Evolutionary conservation across 2,113 vertebrate genomes (phyloP).

Genomic region (Pteropus alecto): DNA sequence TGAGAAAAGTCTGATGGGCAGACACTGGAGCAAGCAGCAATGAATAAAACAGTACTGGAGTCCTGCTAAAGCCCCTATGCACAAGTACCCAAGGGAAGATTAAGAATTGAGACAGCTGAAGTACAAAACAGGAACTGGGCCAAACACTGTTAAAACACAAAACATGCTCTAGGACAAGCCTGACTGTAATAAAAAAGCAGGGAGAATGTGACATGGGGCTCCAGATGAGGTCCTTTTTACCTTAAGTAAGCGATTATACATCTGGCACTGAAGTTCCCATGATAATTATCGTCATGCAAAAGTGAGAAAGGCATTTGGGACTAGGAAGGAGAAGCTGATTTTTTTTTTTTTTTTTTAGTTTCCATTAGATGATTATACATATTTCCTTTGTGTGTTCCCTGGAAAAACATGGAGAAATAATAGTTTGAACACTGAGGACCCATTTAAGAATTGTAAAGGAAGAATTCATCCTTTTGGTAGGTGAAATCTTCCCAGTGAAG

Average conservation of each 20-base stretch:
- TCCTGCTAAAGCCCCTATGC: accelerated
- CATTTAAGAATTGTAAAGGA: background rate
- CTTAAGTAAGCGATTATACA: background rate
- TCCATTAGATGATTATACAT: background rate
- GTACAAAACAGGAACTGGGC: background rate
- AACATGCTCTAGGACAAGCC: conserved; percentile 12
- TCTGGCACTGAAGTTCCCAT: background rate
- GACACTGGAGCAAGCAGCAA: too few species aligned
- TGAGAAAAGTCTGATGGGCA: background rate
- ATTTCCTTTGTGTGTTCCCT: background rate
- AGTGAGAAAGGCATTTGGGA: background rate
- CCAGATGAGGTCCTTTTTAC: background rate
- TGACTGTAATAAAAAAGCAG: background rate
- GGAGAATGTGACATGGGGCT: background rate
- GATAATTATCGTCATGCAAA: background rate
- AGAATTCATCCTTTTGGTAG: background rate
- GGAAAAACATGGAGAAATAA: background rate
- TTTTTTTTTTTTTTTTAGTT: background rate
- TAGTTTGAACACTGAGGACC: background rate
- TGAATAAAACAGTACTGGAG: too few species aligned
- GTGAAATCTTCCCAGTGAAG: background rate
- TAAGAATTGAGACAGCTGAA: background rate
- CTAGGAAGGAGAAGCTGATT: background rate
- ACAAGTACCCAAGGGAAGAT: background rate
- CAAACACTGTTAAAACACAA: background rate